Conservation (phyloP, 2,113 vertebrate genomes). For the Petaurus breviceps region DNA sequence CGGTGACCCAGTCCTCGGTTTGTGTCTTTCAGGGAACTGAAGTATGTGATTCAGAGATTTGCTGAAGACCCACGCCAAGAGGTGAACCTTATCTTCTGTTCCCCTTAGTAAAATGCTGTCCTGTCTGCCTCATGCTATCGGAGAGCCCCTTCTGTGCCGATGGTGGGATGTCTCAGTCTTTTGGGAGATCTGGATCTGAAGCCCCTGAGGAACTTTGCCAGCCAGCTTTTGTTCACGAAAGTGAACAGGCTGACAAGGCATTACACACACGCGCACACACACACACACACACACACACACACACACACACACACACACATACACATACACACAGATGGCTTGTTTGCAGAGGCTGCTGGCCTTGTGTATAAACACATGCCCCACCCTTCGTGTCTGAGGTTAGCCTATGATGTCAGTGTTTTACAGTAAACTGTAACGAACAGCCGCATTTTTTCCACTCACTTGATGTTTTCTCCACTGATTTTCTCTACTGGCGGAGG, state of each 20-base stretch:
- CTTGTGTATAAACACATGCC: not conserved
- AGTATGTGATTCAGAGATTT: slow-evolving; percentile 99
- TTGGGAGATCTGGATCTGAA: not conserved
- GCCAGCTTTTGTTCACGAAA: not conserved
- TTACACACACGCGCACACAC: not conserved
- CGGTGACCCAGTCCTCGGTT: not conserved
- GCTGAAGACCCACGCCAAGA: slow-evolving; percentile 97
- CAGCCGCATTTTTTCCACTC: not conserved
- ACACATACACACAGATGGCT: not conserved
- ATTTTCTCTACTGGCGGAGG: not conserved
- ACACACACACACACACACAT: too few relatives aligned
- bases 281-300: too few relatives aligned
- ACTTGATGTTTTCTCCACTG: not conserved
- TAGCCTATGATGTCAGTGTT: not conserved
- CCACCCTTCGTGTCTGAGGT: not conserved
- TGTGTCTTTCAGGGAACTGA: slow-evolving; percentile 90
- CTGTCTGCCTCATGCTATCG: rapidly evolving
- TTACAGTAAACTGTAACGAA: not conserved
- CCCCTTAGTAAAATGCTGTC: not conserved
- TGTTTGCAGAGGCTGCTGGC: not conserved
- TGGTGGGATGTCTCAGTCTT: rapidly evolving
- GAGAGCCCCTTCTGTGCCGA: not conserved
- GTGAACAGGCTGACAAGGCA: not conserved
- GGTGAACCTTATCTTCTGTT: slow-evolving; percentile 83
- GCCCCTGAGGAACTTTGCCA: not conserved